phyloP scores from a whole-genome alignment of 2,888 invertebrate species.

The Pristionchus mayeri region DNA sequence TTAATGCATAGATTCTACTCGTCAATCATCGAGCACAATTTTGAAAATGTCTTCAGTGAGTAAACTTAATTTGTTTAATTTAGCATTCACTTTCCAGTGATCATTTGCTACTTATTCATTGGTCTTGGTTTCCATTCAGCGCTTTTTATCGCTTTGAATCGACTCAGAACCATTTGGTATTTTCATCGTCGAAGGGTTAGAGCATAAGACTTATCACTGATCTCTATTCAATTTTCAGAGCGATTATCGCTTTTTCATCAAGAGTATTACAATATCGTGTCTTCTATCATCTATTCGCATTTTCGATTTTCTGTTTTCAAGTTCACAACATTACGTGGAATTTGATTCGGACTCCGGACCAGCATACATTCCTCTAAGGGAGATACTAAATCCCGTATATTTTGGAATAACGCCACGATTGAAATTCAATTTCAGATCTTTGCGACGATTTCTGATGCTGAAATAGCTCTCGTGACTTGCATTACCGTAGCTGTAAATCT shows the following conservation, averaged over 20 bases:
- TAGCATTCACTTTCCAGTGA: not conserved
- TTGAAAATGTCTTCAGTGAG: not conserved
- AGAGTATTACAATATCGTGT: not conserved
- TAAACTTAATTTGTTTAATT: not conserved
- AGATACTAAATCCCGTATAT: not conserved
- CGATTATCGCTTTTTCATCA: not conserved
- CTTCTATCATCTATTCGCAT: not conserved
- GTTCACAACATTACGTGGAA: not conserved
- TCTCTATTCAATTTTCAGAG: not conserved
- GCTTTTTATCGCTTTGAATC: not conserved
- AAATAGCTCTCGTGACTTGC: not conserved
- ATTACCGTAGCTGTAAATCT: not conserved
- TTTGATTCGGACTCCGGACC: not conserved
- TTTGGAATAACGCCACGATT: not conserved
- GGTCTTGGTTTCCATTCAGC: constrained; percentile 11
- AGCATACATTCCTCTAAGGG: not conserved
- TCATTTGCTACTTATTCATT: not conserved
- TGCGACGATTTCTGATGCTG: not conserved
- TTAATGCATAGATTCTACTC: not conserved
- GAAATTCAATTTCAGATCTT: not conserved
- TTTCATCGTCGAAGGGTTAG: not conserved
- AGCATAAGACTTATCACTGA: not conserved
- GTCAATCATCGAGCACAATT: not conserved
- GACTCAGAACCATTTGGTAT: constrained; percentile 12
- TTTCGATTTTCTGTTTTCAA: not conserved